Evolutionary conservation across 2,797 vertebrate species (phyloP).

Genomic region (Cyprinella venusta): DNA sequence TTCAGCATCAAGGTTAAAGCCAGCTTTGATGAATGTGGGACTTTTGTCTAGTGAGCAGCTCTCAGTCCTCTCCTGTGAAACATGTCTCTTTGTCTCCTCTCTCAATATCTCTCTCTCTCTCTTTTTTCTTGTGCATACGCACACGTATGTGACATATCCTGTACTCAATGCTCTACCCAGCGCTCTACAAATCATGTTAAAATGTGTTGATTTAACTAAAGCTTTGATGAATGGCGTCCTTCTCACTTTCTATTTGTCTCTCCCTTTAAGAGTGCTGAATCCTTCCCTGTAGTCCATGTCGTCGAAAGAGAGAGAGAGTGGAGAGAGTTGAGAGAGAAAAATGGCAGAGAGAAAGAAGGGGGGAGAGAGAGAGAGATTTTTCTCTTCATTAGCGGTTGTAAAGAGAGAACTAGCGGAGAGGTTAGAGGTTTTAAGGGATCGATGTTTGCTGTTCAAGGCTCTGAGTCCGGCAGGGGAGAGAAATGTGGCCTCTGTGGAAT

Average conservation of each 20-base stretch:
- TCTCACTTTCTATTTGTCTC: constrained; percentile 29
- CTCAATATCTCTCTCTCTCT: background rate
- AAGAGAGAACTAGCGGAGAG: constrained; percentile 46
- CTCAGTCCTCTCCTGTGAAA: constrained; percentile 32
- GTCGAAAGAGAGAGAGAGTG: constrained; percentile 35
- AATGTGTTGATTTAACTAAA: constrained; percentile 51
- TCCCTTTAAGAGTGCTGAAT: constrained; percentile 81
- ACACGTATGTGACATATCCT: background rate
- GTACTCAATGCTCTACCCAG: background rate
- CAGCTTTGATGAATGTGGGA: constrained; percentile 43
- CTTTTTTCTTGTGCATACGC: background rate
- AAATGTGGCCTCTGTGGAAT: constrained; percentile 47
- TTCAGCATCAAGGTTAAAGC: constrained; percentile 48
- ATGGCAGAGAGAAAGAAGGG: constrained; percentile 27
- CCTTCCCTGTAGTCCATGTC: constrained; percentile 51
- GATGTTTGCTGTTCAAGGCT: constrained; percentile 47
- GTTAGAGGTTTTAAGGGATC: constrained; percentile 55
- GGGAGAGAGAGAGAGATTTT: constrained; percentile 40
- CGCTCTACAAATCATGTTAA: constrained; percentile 31
- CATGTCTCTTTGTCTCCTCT: background rate
- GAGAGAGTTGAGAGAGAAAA: constrained; percentile 41
- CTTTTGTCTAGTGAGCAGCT: constrained; percentile 42
- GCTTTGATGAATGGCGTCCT: constrained; percentile 41
- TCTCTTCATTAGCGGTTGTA: constrained; percentile 54
- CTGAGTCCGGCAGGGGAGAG: constrained; percentile 32